phyloP scores from a whole-genome alignment of 2,888 invertebrate genomes.

The Heliconius sara region DNA sequence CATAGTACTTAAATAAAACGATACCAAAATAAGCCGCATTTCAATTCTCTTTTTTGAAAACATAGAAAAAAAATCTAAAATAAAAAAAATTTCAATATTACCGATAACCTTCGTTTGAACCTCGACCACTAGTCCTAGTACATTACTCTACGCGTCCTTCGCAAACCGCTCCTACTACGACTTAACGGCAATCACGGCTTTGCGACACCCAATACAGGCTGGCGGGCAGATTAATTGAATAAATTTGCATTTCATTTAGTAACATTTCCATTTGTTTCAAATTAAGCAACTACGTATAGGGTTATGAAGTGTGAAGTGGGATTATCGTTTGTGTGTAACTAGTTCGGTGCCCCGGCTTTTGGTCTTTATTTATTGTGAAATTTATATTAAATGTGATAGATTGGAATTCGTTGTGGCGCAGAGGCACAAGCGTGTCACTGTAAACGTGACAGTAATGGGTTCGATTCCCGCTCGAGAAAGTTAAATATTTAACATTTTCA shows the following conservation, averaged over 20 bases:
- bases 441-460: no score
- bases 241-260: slow-evolving; percentile 79
- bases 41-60: neutral
- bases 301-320: slow-evolving; percentile 35
- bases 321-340: slow-evolving; percentile 1
- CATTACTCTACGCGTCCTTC: slow-evolving; percentile 55
- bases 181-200: slow-evolving; percentile 80
- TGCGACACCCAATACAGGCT: slow-evolving; percentile 78
- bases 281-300: slow-evolving; percentile 57
- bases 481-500: no score
- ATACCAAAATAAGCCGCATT: no score
- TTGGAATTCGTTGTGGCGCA: no score
- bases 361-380: neutral
- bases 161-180: slow-evolving; percentile 71
- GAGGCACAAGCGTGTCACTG: no score
- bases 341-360: neutral
- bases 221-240: slow-evolving; percentile 80
- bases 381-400: neutral
- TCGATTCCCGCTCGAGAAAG: no score
- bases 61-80: neutral
- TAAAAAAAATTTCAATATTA: neutral
- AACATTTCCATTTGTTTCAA: slow-evolving; percentile 80
- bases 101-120: neutral
- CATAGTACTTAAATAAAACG: no score
- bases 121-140: slow-evolving; percentile 31